Percentiles rank a stretch among this genome's conserved stretches.
These are phyloP conservation scores for Meloe dianella DNA, from an alignment of 2,888 invertebrate species.

Conservation along the genomic window DNA sequence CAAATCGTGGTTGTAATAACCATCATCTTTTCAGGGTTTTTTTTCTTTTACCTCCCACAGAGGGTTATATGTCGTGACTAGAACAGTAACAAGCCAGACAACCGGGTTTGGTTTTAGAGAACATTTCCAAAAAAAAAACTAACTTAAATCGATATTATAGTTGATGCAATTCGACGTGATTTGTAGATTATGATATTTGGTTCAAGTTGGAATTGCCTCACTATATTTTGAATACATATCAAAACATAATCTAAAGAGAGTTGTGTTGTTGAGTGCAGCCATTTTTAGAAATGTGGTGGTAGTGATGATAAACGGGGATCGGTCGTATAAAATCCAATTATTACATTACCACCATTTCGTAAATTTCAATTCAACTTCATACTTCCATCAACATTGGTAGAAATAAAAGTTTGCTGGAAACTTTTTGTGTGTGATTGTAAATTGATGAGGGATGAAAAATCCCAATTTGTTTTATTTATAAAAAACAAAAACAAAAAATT, in stretches of 20 bases:
- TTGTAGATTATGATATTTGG: no score
- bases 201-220: no score
- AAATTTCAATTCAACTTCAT: not conserved
- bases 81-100: not conserved
- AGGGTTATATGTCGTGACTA: not conserved
- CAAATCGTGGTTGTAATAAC: conserved; percentile 3
- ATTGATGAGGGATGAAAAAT: no score
- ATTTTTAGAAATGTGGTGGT: no score
- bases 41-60: not conserved
- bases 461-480: not conserved
- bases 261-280: no score
- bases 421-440: no score
- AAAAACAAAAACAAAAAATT: no score
- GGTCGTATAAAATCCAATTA: not conserved
- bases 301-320: no score
- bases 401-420: not conserved
- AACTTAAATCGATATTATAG: no score
- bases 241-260: not conserved
- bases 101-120: not conserved
- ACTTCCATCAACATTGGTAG: not conserved
- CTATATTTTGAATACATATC: no score
- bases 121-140: no score
- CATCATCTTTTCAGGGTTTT: not conserved
- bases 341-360: not conserved
- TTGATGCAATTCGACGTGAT: no score